Evolutionary conservation across 2,113 vertebrate genomes (phyloP), one percentile per base, ranked within the genome.

Genomic region (Melanostigma gelatinosum): DNA sequence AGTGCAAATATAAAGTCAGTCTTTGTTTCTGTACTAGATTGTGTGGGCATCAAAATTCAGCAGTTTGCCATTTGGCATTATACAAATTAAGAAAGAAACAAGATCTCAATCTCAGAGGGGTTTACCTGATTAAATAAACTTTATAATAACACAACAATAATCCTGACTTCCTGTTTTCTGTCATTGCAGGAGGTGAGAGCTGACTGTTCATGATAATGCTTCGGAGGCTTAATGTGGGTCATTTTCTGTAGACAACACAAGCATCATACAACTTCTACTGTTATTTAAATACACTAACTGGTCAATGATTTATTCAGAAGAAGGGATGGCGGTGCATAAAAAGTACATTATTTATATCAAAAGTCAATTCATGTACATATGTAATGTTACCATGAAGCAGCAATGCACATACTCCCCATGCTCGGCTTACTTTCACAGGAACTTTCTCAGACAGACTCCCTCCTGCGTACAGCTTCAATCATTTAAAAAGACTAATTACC

Each of bases 401-500:
- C n/a, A 64, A 48, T 32, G 44, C 24, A 69, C 46, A 61, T 13
- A 9, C 29, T 75, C n/a, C 44, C 10, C 29, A 12, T 77, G n/a
- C 27, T 60, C 64, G 72, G 36, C 55, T 57, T 58, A 48, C 70
- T 58, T 77, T 72, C 54, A 82, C 58, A 68, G 67, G 64, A 88
- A 79, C 61, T 11, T 46, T 69, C 29, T 73, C 77, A 71, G 66
- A 65, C 27, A 63, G 62, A 44, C 63, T 80, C 27, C 72, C 52
- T 72, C 29, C 78, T 67, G 46, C 10, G 20, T 38, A 66, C 82
- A 76, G 66, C 83, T 74, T 88, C 67, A 86, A 58, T 80, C 76
- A 72, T 78, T 81, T 82, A 80, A 80, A 81, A 57, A 60, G 36
- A 88, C 90, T 90, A 91, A 93, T 85, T 83, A 72, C 77, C 79